A percentile compares a stretch with the other conserved stretches of the same genome.
These are phyloP conservation scores for Podarcis cretensis DNA, from an alignment of 2,113 vertebrate genomes.

Conservation along the genomic window DNA sequence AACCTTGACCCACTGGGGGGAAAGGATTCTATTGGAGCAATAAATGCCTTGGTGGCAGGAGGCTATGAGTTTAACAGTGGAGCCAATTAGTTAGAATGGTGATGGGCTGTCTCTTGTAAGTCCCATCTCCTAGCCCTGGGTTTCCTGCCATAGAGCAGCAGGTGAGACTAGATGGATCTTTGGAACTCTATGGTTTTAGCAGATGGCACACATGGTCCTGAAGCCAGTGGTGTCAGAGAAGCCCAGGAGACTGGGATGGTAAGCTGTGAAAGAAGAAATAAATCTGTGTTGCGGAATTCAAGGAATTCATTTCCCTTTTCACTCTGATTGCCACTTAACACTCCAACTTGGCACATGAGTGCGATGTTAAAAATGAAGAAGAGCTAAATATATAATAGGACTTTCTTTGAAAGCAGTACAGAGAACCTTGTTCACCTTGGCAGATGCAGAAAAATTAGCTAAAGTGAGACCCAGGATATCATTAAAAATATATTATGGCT, in stretches of 20 bases:
- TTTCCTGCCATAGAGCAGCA: background rate
- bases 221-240: background rate
- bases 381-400: background rate
- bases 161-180: background rate
- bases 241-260: background rate
- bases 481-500: slow-evolving; percentile 2
- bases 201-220: background rate
- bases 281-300: background rate
- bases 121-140: background rate
- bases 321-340: background rate
- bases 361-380: background rate
- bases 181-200: background rate
- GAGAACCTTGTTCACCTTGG: background rate
- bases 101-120: background rate
- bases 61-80: background rate
- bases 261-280: background rate
- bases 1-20: too few species aligned
- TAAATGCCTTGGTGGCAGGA: background rate
- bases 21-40: too few species aligned
- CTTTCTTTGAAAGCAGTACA: background rate
- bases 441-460: slow-evolving; percentile 13
- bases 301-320: background rate
- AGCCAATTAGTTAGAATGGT: background rate
- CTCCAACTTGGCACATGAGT: slow-evolving; percentile 16
- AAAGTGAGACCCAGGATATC: slow-evolving; percentile 15